Evolutionary conservation across 2,797 vertebrate species (phyloP), one percentile per base, ranked within the genome.

Genomic region (Crax fasciolata): DNA sequence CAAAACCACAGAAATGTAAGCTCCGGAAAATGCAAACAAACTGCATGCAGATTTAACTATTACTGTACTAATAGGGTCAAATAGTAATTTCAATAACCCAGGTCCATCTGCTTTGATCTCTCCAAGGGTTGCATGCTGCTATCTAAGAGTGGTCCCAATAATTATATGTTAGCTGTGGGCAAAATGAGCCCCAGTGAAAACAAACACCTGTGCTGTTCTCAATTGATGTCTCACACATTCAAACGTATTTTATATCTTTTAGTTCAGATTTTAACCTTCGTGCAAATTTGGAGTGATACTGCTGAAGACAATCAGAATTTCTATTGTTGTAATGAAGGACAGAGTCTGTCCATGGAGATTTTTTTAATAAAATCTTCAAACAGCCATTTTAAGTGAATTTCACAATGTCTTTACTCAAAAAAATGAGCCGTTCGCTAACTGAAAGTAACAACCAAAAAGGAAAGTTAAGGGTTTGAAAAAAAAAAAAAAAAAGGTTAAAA

Each of bases 301-400:
- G 28, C 23, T 76, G 91, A 97, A 96, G 94, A 97, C 94, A 95
- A 97, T 79, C 67, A 79, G 38, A 41, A 84, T 93, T 93, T 87
- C 95, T 81, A 96, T 86, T 84, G 89, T 92, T 91, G 89, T 71
- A 93, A 94, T 57, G 80, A 96, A 94, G 95, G 93, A 76, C 80
- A 74, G 74, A 74, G 46, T 28, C 89, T 80, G 85, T 89, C 95
- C 91, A 71, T 16, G 67, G 94, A 95, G 91, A 71, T 23, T 32
- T 28, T 92, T 93, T 59, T 21, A 73, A 88, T 77, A 90, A 94
- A 95, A 96, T 94, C 85, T 95, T 97, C 94, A 94, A 96, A 94
- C 63, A 74, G 46, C 20, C 67, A 96, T 95, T 95, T 96, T 76
- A 88, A 94, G 91, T 82, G 93, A 94, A 94, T 84, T 94, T 95